Percentiles rank a stretch among this genome's conserved stretches.
Evolutionary conservation across 2,888 invertebrate genomes (phyloP).

Genomic region (Eledone cirrhosa): DNA sequence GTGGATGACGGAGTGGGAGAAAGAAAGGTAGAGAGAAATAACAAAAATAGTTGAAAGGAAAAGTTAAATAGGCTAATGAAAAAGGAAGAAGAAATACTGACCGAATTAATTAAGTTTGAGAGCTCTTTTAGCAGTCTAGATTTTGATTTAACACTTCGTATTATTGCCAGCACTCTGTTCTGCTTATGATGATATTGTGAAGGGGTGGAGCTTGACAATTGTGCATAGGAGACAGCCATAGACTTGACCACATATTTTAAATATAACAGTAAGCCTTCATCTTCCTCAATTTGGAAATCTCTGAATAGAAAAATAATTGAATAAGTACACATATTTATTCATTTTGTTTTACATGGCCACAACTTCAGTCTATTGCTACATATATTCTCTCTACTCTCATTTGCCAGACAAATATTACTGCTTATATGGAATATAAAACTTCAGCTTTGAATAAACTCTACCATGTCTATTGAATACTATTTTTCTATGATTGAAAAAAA

Average conservation of each 20-base stretch:
- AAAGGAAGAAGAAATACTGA: background rate
- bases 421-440: no score
- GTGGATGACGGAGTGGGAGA: no score
- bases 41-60: no score
- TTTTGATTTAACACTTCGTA: background rate
- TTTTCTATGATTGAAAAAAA: background rate
- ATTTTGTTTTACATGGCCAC: no score
- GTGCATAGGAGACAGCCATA: background rate
- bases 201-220: constrained; percentile 7
- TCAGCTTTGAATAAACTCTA: no score
- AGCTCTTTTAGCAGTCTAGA: background rate
- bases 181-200: constrained; percentile 26
- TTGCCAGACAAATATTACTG: no score
- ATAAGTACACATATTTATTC: no score
- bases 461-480: no score
- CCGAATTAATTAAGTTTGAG: background rate
- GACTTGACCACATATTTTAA: constrained; percentile 40
- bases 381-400: no score
- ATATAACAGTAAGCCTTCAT: constrained; percentile 50
- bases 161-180: constrained; percentile 30
- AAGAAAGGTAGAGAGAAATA: no score
- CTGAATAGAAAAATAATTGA: constrained; percentile 38
- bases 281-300: constrained; percentile 49
- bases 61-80: background rate
- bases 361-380: no score